Evolutionary conservation across 2,113 vertebrate genomes (phyloP).

Genomic region (Phasianus colchicus): DNA sequence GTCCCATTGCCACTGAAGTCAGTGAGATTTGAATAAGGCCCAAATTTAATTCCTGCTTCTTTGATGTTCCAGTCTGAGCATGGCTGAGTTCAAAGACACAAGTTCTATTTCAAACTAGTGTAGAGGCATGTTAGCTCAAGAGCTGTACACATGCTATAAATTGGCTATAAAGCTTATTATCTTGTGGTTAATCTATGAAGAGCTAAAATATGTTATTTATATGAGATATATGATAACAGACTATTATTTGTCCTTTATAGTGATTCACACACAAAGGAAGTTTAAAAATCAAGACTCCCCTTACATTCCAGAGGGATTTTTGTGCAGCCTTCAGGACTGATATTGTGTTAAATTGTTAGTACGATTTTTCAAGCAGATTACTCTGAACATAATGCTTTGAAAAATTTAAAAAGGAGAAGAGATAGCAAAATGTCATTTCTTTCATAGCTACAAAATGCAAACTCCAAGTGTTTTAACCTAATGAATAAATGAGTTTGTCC

Average conservation of each 20-base stretch:
- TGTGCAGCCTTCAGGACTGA: neutral
- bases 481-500: conserved; percentile 91
- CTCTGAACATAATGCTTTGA: conserved; percentile 66
- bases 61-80: neutral
- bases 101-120: neutral
- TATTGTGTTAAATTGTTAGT: conserved; percentile 50
- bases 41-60: neutral
- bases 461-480: conserved; percentile 83
- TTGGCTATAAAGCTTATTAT: neutral
- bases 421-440: conserved; percentile 80
- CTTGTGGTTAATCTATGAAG: neutral
- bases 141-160: neutral
- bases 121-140: neutral
- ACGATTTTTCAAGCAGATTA: conserved; percentile 72
- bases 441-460: conserved; percentile 82
- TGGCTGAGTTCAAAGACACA: neutral
- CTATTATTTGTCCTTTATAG: neutral
- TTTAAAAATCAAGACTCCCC: conserved; percentile 8
- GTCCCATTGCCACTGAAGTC: neutral
- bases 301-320: conserved; percentile 27
- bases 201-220: neutral
- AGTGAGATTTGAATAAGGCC: neutral
- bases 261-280: neutral
- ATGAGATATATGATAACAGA: neutral
- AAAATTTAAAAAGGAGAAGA: conserved; percentile 76